Conservation (phyloP, 2,888 invertebrate species). For the Galerucella pusilla region DNA sequence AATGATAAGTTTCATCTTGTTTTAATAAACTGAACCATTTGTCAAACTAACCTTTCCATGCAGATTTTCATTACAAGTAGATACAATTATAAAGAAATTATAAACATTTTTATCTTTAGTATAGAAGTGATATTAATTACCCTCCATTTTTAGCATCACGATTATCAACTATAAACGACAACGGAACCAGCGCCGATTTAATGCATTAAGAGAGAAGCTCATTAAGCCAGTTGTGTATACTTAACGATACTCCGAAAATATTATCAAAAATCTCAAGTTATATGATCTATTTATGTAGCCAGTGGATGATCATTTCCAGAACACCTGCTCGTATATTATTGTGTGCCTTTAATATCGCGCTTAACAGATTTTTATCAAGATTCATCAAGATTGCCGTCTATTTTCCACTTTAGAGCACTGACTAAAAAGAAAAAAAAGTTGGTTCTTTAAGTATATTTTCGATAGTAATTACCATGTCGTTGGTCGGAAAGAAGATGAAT, state of each 20-base stretch:
- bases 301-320: conserved; percentile 39
- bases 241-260: conserved; percentile 32
- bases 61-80: background rate
- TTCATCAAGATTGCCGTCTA: conserved; percentile 43
- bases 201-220: background rate
- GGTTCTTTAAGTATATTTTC: conserved; percentile 36
- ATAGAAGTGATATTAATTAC: background rate
- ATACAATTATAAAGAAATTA: background rate
- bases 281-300: conserved; percentile 41
- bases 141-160: background rate
- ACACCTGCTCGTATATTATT: conserved; percentile 38
- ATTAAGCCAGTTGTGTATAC: conserved; percentile 36
- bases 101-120: background rate
- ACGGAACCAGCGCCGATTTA: background rate
- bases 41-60: too few species aligned
- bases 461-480: conserved; percentile 35
- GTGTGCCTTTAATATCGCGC: conserved; percentile 35
- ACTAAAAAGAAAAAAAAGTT: conserved; percentile 25
- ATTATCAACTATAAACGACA: background rate
- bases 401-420: conserved; percentile 40
- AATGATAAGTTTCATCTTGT: too few species aligned
- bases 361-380: conserved; percentile 45
- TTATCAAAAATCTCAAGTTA: conserved; percentile 36
- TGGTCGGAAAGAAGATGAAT: conserved; percentile 40
- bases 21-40: too few species aligned